Base-by-base conservation (phyloP, 53 echinoderm and acorn worm genomes). In the Hippasteria phrygiana region DNA sequence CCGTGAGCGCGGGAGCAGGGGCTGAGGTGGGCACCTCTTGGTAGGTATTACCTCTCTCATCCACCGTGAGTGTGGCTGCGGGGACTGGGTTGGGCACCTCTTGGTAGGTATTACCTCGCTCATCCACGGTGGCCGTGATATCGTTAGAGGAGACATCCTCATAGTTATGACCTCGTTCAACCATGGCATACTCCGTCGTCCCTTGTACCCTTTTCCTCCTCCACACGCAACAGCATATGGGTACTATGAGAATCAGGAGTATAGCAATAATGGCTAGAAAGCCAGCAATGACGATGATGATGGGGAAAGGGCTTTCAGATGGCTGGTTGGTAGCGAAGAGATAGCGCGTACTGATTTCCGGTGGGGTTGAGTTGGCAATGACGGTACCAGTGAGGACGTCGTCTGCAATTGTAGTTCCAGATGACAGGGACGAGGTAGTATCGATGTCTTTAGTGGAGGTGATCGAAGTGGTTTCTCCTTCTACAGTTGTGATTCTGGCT, bases 21-120 rank as follows among this genome's bases (percentile, higher is more conserved):
- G 27, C 0, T 11, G 64, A 29, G 3, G 32, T 24, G 22, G n/a
- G 32, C 8, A 63, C 64, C 24, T 26, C 64, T 31, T 63, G 5
- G 64, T 63, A 63, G 32, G 64, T 63, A 1, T 63, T 63, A 55
- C 78, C 56, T 22, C 39, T 18, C 55, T 55, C 50, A 3, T 55
- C 31, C 26, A 22, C 74, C 12, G 71, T 35, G n/a, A n/a, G n/a
- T n/a, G n/a, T n/a, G 36, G 36, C 74, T 2, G 20, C 40, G 41
- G 24, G 43, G 22, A 38, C 11, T 12, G 56, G 59, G 40, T 33
- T 17, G 17, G 55, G 78, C 16, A 55, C 11, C 5, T 78, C 78
- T 59, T 80, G 38, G 27, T 80, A 80, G 0, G 62, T 80, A 62
- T 80, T 80, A 4, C 63, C 80, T 0, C 62, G 38, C 12, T 80